phyloP scores from a whole-genome alignment of 53 echinoderm and acorn worm species.

The Paelopatides confundens region DNA sequence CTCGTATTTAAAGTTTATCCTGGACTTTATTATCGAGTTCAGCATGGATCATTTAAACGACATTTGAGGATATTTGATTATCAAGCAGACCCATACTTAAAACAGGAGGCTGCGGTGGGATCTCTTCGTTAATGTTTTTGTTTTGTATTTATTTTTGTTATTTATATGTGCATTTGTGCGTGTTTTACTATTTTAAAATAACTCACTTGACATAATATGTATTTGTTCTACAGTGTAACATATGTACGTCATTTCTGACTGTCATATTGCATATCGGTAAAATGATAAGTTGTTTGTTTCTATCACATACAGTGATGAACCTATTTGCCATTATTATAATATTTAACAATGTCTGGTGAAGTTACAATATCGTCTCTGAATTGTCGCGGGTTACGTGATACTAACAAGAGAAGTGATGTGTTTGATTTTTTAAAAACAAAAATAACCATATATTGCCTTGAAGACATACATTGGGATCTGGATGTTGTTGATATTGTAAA shows the following conservation, averaged over 20 bases:
- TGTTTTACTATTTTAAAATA: background rate
- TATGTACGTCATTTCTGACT: background rate
- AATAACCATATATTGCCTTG: slow-evolving; percentile 4
- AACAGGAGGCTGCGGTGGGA: background rate
- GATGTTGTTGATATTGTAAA: background rate
- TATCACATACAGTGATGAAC: background rate
- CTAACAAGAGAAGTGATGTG: background rate
- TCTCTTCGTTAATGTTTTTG: background rate
- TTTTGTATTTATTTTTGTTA: background rate
- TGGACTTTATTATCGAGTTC: too few relatives aligned
- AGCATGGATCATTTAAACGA: too few relatives aligned
- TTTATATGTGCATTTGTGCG: background rate
- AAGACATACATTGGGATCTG: slow-evolving; percentile 4
- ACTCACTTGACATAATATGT: background rate
- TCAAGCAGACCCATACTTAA: background rate
- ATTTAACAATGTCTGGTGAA: slow-evolving; percentile 4
- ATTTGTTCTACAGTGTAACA: too few relatives aligned
- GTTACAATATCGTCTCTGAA: slow-evolving; percentile 13
- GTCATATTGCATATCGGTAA: too few relatives aligned
- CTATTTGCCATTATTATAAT: too few relatives aligned
- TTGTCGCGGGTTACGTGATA: background rate
- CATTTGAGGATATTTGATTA: too few relatives aligned
- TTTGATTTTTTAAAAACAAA: background rate
- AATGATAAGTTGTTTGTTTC: background rate
- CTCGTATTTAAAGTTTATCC: too few relatives aligned